A percentile compares a stretch with the other conserved stretches of the same genome.
Conservation (phyloP, 2,888 invertebrate species). For the Panorpa germanica region DNA sequence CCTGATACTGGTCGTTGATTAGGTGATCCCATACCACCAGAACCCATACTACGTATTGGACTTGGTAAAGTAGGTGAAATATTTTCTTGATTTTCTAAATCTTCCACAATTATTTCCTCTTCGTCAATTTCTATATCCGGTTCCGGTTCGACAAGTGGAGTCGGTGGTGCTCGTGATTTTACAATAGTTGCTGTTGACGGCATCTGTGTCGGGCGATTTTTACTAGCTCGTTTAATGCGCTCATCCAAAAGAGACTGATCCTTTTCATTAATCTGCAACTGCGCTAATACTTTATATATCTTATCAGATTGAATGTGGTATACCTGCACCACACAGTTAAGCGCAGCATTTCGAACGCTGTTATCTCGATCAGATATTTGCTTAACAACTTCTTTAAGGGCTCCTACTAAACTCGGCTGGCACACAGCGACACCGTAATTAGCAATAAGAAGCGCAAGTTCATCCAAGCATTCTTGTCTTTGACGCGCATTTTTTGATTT, state of each 20-base stretch:
- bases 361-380: constrained; percentile 95
- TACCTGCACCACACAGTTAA: constrained; percentile 83
- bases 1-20: constrained; percentile 36
- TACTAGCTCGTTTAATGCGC: constrained; percentile 79
- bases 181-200: constrained; percentile 26
- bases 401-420: constrained; percentile 56
- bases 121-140: constrained; percentile 23
- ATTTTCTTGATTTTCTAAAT: constrained; percentile 14
- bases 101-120: constrained; percentile 16
- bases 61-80: too few species aligned
- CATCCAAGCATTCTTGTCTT: constrained; percentile 88
- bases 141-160: constrained; percentile 18
- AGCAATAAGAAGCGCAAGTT: constrained; percentile 72
- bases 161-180: constrained; percentile 23
- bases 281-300: constrained; percentile 79
- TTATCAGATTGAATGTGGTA: constrained; percentile 82
- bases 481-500: constrained; percentile 95
- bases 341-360: constrained; percentile 84
- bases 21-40: too few species aligned
- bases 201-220: constrained; percentile 33
- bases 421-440: constrained; percentile 70
- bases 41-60: too few species aligned
- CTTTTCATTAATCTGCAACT: constrained; percentile 83
- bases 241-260: constrained; percentile 89
- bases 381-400: constrained; percentile 77